Conservation (phyloP, 2,888 invertebrate species). For the Electrophaes corylata region DNA sequence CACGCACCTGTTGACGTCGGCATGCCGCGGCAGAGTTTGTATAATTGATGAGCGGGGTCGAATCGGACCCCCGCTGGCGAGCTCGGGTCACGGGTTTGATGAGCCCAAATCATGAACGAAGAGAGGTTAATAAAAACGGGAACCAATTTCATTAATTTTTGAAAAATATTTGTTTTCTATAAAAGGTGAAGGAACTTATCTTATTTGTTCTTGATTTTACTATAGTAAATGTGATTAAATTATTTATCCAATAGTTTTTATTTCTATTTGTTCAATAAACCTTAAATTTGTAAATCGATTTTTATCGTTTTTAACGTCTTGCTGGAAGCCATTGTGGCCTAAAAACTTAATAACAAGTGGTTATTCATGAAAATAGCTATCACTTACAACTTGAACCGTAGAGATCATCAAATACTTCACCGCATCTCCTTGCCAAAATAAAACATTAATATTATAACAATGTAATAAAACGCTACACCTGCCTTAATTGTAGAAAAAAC, state of each 20-base stretch:
- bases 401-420: constrained; percentile 41
- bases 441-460: constrained; percentile 78
- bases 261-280: too few species aligned
- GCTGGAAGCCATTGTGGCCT: too few species aligned
- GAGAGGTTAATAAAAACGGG: not conserved
- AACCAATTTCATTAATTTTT: not conserved
- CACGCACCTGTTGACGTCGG: constrained; percentile 41
- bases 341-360: too few species aligned
- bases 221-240: too few species aligned
- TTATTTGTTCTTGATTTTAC: too few species aligned
- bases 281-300: too few species aligned
- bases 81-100: constrained; percentile 31
- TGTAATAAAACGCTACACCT: constrained; percentile 54
- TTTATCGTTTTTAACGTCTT: too few species aligned
- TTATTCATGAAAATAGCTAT: not conserved
- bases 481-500: constrained; percentile 26
- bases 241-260: too few species aligned
- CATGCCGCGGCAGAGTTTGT: constrained; percentile 32
- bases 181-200: too few species aligned
- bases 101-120: constrained; percentile 17
- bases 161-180: too few species aligned
- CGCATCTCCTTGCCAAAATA: constrained; percentile 78
- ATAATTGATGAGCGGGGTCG: constrained; percentile 43
- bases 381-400: constrained; percentile 10
- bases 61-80: constrained; percentile 37